Evolutionary conservation across 2,797 vertebrate species (phyloP).

Genomic region (Crotalus adamanteus): DNA sequence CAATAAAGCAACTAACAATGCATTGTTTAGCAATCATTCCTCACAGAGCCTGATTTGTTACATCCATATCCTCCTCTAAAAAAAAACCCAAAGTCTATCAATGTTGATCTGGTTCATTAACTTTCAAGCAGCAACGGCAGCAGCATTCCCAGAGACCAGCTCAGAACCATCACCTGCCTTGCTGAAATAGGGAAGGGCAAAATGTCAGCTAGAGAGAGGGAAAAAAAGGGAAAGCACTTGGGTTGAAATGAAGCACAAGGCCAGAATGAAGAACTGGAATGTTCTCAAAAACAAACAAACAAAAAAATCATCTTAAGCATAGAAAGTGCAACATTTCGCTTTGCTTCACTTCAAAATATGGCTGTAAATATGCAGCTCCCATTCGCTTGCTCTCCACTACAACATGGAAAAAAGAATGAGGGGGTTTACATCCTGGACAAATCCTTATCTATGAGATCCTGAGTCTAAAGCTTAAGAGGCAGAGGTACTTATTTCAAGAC

Average conservation of each 20-base stretch:
- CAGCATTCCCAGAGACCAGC: slow-evolving; percentile 47
- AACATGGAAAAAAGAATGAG: slow-evolving; percentile 11
- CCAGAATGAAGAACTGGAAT: neutral
- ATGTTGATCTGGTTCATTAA: slow-evolving; percentile 3
- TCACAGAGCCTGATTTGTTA: neutral
- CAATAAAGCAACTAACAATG: neutral
- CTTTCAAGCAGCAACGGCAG: neutral
- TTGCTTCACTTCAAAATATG: slow-evolving; percentile 40
- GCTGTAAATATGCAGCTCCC: neutral
- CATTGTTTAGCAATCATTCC: neutral
- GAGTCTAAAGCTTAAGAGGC: neutral
- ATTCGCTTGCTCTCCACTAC: slow-evolving; percentile 4
- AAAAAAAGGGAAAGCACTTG: neutral
- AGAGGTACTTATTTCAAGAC: neutral
- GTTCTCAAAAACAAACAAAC: slow-evolving; percentile 36
- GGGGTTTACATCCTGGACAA: neutral
- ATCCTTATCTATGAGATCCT: slow-evolving; percentile 8
- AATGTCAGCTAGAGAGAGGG: too few species aligned
- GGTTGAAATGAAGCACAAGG: neutral
- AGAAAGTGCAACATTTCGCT: slow-evolving; percentile 63
- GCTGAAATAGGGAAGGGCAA: neutral
- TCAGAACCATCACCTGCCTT: slow-evolving; percentile 16
- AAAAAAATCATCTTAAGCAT: slow-evolving; percentile 37
- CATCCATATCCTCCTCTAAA: neutral
- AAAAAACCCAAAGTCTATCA: neutral